A percentile compares a stretch with the other conserved stretches of the same genome.
Conservation (phyloP, 2,797 vertebrate species). For the Mormyrops attenuatus region DNA sequence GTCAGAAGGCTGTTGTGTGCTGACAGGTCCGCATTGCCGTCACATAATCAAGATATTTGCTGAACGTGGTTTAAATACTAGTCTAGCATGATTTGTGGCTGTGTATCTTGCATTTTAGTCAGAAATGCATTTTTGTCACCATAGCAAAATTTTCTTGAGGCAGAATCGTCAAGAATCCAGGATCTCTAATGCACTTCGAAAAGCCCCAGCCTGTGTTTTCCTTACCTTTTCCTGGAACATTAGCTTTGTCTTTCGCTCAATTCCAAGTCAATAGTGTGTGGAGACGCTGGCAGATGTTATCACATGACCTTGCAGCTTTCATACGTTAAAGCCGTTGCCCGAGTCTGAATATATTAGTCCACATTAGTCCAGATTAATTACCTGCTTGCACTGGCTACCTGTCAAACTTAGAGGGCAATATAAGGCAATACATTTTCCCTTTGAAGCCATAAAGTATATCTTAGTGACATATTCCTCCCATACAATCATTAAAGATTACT, state of each 20-base stretch:
- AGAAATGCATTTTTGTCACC: background rate
- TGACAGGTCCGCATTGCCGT: background rate
- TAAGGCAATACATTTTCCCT: background rate
- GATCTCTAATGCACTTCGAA: background rate
- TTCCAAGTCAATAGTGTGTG: background rate
- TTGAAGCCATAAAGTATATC: background rate
- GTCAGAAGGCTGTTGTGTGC: background rate
- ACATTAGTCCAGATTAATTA: background rate
- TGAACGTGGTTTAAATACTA: background rate
- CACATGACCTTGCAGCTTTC: conserved; percentile 6
- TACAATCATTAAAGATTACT: background rate
- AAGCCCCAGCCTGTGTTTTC: background rate
- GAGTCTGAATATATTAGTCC: background rate
- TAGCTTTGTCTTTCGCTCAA: background rate
- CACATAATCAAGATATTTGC: background rate
- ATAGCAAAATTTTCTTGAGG: background rate
- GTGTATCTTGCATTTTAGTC: background rate
- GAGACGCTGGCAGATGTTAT: background rate
- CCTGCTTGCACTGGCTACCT: background rate
- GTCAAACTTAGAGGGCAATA: background rate
- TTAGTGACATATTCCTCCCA: background rate
- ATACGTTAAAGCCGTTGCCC: background rate
- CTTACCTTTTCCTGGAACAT: background rate
- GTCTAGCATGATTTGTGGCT: background rate
- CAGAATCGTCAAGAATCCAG: background rate